Evolutionary conservation across 2,113 vertebrate genomes (phyloP).

Genomic region (Sminthopsis crassicaudata): DNA sequence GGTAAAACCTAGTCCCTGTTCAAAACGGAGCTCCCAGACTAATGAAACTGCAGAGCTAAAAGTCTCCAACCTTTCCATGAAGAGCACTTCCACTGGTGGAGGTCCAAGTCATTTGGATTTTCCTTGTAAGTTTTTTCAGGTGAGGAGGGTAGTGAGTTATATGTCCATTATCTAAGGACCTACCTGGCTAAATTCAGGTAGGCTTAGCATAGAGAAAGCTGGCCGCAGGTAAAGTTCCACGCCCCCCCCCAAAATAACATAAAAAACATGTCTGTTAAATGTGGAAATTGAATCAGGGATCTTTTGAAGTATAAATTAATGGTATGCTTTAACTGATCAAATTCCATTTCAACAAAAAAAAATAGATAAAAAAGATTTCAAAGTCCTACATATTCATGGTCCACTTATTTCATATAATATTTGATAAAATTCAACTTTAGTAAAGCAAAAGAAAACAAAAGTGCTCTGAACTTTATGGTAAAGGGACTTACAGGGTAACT

Average conservation of each 20-base stretch:
- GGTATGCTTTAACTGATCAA: slow-evolving; percentile 18
- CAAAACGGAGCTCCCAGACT: neutral
- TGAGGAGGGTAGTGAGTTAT: neutral
- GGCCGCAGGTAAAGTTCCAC: neutral
- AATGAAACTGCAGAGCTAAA: neutral
- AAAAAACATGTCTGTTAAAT: neutral
- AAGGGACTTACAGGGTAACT: slow-evolving; percentile 15
- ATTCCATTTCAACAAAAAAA: slow-evolving; percentile 39
- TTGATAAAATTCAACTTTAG: slow-evolving; percentile 51
- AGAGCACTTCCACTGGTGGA: neutral
- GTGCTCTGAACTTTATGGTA: neutral
- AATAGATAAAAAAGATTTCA: slow-evolving; percentile 7
- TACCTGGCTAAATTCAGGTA: neutral
- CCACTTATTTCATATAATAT: slow-evolving; percentile 33
- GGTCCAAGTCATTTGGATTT: neutral
- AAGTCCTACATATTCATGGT: neutral
- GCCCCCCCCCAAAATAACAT: neutral
- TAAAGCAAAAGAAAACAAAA: slow-evolving; percentile 45
- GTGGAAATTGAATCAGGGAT: neutral
- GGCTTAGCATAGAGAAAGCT: neutral
- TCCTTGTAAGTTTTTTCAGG: neutral
- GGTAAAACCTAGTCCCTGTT: neutral
- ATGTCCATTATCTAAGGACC: neutral
- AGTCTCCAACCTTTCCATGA: neutral
- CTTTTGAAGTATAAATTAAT: neutral